Conservation (phyloP, 2,888 invertebrate genomes). For the Drosophila paranaensis region DNA sequence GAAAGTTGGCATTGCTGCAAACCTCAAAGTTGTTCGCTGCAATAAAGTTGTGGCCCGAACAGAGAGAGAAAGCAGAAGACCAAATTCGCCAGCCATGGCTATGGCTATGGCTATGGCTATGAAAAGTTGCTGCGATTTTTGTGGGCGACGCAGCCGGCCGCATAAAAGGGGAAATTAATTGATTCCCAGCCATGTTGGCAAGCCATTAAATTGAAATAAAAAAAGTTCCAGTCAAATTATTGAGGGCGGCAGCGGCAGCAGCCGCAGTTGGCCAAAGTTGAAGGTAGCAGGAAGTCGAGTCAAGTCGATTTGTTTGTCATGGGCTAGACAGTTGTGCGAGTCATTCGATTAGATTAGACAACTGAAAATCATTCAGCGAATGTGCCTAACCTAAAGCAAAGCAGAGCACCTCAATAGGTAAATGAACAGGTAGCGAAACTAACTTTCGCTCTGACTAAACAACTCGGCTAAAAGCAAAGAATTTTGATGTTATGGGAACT, state of each 20-base stretch:
- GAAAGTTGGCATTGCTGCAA: slow-evolving; percentile 4
- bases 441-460: too few relatives aligned
- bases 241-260: slow-evolving; percentile 7
- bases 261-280: neutral
- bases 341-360: slow-evolving; percentile 67
- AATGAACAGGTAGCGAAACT: neutral
- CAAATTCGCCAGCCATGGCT: slow-evolving; percentile 50
- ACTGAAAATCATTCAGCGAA: slow-evolving; percentile 9
- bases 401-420: too few relatives aligned
- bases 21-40: slow-evolving; percentile 40
- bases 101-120: slow-evolving; percentile 42
- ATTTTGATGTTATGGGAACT: too few relatives aligned
- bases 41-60: slow-evolving; percentile 30
- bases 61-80: neutral
- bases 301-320: slow-evolving; percentile 21
- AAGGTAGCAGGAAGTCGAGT: slow-evolving; percentile 7
- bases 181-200: slow-evolving; percentile 61
- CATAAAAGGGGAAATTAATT: slow-evolving; percentile 67
- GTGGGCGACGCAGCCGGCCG: slow-evolving; percentile 68
- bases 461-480: too few relatives aligned
- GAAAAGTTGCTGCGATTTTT: slow-evolving; percentile 51
- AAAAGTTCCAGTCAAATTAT: slow-evolving; percentile 35
- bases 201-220: slow-evolving; percentile 59
- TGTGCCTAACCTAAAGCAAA: neutral
- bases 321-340: slow-evolving; percentile 54